Base-by-base conservation (phyloP, 1,140 invertebrate genomes). In the Rhopalosiphum padi region DNA sequence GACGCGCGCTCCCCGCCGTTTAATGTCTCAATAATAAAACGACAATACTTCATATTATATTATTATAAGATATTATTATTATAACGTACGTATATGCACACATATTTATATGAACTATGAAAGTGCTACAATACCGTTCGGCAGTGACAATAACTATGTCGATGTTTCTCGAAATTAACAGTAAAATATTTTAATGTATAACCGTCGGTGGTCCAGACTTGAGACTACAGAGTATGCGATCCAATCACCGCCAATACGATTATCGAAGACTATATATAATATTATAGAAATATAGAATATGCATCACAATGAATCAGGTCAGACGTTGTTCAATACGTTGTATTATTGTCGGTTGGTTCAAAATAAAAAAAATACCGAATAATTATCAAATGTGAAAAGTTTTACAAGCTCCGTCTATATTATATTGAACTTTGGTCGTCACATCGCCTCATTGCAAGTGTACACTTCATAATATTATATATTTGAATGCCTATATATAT, bases 1-100 rank as follows among this genome's bases (percentile, higher is more conserved):
- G 35, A 82, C n/a, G 35, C 21, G 43, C 41, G 35, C 68, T 51
- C 68, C 90, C 68, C n/a, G 90, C 68, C 43, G 68, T 91, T 91
- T 91, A 48, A 91, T 91, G 68, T 91, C 90, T 82, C 60, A 83
- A 91, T 91, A 82, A 46, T 68, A 46, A 46, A 91, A 91, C 90
- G 15, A 22, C 25, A 48, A 48, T n/a, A 43, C 83, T 37, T 37
- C 23, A 9, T 37, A 11, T 41, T 85, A 11, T 86, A 86, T 82
- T n/a, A 21, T 37, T 25, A 83, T 37, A 37, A 82, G 35, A 82
- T 82, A 83, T 23, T 83, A 37, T 85, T 85, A 86, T 41, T 85
- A 85, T 3, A 8, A 85, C 77, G 82, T 83, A 37, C 15, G 5
- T 37, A n/a, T 37, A 82, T 37, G 18, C 8, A 37, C 77, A 21